phyloP scores from a whole-genome alignment of 2,113 vertebrate species.

The Lucifuga dentata region DNA sequence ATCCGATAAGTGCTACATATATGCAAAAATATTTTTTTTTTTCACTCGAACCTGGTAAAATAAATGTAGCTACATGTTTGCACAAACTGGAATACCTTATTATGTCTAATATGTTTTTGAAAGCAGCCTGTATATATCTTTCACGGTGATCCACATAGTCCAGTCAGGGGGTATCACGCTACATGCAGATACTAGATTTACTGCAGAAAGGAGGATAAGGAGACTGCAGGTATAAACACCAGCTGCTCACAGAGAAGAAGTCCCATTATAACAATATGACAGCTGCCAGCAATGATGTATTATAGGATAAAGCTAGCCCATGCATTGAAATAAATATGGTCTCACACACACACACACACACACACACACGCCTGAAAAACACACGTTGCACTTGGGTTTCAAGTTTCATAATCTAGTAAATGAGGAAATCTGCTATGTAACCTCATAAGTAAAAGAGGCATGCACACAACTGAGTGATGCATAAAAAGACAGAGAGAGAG shows the following conservation, averaged over 20 bases:
- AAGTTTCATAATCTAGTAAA: constrained; percentile 28
- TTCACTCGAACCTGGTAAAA: too few relatives aligned
- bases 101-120: background rate
- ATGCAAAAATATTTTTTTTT: too few relatives aligned
- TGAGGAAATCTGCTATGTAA: constrained; percentile 51
- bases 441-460: constrained; percentile 41
- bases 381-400: constrained; percentile 36
- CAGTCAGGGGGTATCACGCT: background rate
- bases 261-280: constrained; percentile 60
- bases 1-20: too few relatives aligned
- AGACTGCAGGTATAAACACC: constrained; percentile 47
- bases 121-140: background rate
- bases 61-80: too few relatives aligned
- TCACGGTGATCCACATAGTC: background rate
- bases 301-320: constrained; percentile 9
- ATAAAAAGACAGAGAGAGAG: constrained; percentile 16
- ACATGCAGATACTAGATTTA: constrained; percentile 51
- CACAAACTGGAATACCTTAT: background rate
- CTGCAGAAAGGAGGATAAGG: constrained; percentile 18
- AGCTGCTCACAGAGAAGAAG: constrained; percentile 37
- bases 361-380: constrained; percentile 54
- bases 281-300: constrained; percentile 65
- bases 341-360: constrained; percentile 4
- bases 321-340: background rate
- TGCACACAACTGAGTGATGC: constrained; percentile 45